These are phyloP conservation scores for Labroides dimidiatus DNA, from an alignment of 2,797 vertebrate species.

Conservation along the genomic window DNA sequence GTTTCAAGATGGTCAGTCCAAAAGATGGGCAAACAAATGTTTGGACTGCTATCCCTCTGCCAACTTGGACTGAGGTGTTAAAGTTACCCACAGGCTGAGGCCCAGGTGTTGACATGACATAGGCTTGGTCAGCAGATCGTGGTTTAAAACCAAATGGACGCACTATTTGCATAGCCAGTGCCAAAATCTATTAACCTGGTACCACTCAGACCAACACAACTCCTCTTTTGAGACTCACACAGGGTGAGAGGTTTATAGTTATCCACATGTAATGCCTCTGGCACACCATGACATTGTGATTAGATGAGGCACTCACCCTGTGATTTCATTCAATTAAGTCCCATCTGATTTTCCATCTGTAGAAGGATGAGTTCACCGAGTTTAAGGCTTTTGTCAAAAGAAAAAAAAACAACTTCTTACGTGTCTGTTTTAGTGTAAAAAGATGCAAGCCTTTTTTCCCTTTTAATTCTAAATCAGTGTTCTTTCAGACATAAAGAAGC, in stretches of 20 bases:
- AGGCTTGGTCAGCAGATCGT: slow-evolving; percentile 71
- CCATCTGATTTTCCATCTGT: slow-evolving; percentile 55
- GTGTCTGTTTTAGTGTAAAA: slow-evolving; percentile 36
- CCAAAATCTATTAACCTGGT: slow-evolving; percentile 59
- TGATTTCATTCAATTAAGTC: slow-evolving; percentile 57
- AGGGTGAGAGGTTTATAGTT: slow-evolving; percentile 53
- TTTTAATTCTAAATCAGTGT: slow-evolving; percentile 26
- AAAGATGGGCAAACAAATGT: slow-evolving; percentile 78
- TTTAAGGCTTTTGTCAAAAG: slow-evolving; percentile 34
- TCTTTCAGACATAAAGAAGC: slow-evolving; percentile 20
- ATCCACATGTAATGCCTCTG: slow-evolving; percentile 39
- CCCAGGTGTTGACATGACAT: slow-evolving; percentile 75
- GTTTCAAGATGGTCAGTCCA: slow-evolving; percentile 56
- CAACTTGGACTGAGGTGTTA: slow-evolving; percentile 78
- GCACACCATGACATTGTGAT: slow-evolving; percentile 42
- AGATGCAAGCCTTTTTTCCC: slow-evolving; percentile 25
- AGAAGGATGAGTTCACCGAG: slow-evolving; percentile 50
- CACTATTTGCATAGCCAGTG: slow-evolving; percentile 65
- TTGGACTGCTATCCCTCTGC: slow-evolving; percentile 69
- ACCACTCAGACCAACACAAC: slow-evolving; percentile 28
- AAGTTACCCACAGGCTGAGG: slow-evolving; percentile 76
- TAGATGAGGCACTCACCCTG: slow-evolving; percentile 33
- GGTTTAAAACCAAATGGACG: slow-evolving; percentile 78
- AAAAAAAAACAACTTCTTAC: slow-evolving; percentile 24
- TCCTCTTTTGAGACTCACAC: slow-evolving; percentile 47